Evolutionary conservation across 2,888 invertebrate species (phyloP).

Genomic region (Hyppa rectilinea): DNA sequence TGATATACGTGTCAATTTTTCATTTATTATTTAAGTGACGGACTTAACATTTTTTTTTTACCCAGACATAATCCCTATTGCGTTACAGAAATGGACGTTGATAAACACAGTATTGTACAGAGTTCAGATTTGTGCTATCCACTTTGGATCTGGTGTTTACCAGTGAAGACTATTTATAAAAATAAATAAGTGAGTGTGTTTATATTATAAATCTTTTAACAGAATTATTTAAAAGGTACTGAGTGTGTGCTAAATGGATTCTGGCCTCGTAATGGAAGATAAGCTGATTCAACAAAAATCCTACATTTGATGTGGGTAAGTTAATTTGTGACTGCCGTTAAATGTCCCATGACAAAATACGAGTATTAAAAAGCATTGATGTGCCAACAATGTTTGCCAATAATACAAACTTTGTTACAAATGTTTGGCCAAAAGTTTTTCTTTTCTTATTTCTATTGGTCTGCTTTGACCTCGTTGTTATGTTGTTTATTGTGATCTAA

Average conservation of each 20-base stretch:
- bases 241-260: background rate
- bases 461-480: too few relatives aligned
- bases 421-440: conserved; percentile 31
- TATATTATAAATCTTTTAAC: conserved; percentile 10
- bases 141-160: conserved; percentile 1
- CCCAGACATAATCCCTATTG: too few relatives aligned
- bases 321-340: conserved; percentile 25
- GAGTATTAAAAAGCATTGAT: conserved; percentile 25
- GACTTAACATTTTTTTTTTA: too few relatives aligned
- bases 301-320: background rate
- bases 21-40: too few relatives aligned
- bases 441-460: background rate
- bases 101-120: background rate
- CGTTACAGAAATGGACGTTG: background rate
- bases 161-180: background rate
- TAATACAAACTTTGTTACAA: conserved; percentile 29
- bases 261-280: background rate
- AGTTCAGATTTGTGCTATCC: background rate
- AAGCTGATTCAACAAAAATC: background rate
- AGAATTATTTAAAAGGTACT: too few relatives aligned
- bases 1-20: too few relatives aligned
- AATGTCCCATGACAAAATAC: conserved; percentile 43
- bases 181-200: background rate
- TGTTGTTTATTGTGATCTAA: too few relatives aligned
- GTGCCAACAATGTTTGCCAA: conserved; percentile 30